These are phyloP conservation scores for Channa argus DNA, from an alignment of 2,113 vertebrate species.

Conservation along the genomic window DNA sequence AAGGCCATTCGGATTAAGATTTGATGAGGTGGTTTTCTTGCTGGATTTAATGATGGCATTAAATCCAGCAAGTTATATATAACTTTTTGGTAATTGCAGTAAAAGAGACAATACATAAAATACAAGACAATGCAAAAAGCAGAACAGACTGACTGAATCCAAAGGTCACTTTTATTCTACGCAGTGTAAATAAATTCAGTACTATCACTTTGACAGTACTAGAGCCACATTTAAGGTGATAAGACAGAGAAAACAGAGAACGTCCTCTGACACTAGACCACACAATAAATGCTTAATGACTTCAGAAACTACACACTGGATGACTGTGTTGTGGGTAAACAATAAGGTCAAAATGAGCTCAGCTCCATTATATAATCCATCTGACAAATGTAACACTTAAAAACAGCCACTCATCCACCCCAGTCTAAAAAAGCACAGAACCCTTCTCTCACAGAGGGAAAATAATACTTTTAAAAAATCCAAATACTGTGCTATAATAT, in stretches of 20 bases:
- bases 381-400: not conserved
- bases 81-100: not conserved
- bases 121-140: not conserved
- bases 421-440: constrained; percentile 5
- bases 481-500: constrained; percentile 68
- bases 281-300: constrained; percentile 17
- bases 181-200: constrained; percentile 63
- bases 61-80: no score
- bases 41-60: not conserved
- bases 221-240: constrained; percentile 37
- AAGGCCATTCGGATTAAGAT: not conserved
- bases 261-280: constrained; percentile 33
- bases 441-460: constrained; percentile 28
- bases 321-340: constrained; percentile 39
- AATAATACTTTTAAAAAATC: constrained; percentile 52
- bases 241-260: constrained; percentile 33
- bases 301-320: constrained; percentile 21
- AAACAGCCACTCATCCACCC: constrained; percentile 1
- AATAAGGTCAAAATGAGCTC: constrained; percentile 26
- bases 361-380: constrained; percentile 20
- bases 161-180: constrained; percentile 83
- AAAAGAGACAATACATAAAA: not conserved
- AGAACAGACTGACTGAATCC: constrained; percentile 19
- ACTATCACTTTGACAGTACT: constrained; percentile 48
- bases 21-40: not conserved